phyloP scores from a whole-genome alignment of 2,113 vertebrate species.

The Myotis yumanensis region DNA sequence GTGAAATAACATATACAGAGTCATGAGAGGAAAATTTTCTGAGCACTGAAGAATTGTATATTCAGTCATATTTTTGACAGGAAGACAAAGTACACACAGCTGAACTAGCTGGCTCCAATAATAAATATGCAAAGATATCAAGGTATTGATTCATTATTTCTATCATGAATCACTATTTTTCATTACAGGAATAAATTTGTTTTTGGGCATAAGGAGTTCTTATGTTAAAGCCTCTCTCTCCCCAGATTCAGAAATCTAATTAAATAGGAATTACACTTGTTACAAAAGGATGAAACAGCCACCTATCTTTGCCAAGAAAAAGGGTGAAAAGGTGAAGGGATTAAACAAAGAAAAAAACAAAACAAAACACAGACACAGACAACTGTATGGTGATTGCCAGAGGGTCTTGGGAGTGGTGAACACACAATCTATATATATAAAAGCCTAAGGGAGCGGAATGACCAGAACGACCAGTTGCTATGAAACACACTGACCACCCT shows the following conservation, averaged over 20 bases:
- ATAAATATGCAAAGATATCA: neutral
- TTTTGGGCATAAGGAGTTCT: neutral
- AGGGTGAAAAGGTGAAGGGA: neutral
- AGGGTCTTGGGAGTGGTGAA: neutral
- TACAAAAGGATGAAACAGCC: neutral
- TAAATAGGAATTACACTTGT: slow-evolving; percentile 29
- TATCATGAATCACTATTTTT: neutral
- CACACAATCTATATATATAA: too few species aligned
- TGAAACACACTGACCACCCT: too few species aligned
- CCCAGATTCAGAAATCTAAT: neutral
- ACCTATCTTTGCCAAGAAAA: neutral
- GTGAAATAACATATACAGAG: neutral
- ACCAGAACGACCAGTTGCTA: too few species aligned
- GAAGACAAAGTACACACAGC: neutral
- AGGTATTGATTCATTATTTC: neutral
- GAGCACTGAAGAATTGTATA: neutral
- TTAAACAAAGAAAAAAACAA: neutral
- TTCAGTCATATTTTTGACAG: neutral
- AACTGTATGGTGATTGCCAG: neutral
- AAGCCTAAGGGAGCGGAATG: too few species aligned
- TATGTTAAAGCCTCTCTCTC: neutral
- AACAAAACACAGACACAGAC: neutral
- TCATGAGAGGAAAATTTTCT: neutral
- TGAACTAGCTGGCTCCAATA: neutral
- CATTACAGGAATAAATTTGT: neutral